A percentile compares a stretch with the other conserved stretches of the same genome.
phyloP scores from a whole-genome alignment of 2,888 invertebrate genomes.

The Spisula subtruncata region DNA sequence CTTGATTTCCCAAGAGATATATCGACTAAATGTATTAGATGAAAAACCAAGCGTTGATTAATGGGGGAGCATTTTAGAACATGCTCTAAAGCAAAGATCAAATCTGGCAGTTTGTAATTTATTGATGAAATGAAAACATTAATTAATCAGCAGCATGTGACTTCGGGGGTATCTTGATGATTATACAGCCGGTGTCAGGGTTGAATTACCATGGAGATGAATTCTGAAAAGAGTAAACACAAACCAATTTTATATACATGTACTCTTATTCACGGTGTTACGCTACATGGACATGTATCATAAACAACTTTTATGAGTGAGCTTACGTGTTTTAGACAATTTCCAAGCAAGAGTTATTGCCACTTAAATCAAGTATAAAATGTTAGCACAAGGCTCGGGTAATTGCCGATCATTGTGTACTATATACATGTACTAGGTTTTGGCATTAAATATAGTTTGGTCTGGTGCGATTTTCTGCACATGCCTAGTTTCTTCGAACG shows the following conservation, averaged over 20 bases:
- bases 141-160: not conserved
- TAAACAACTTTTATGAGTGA: too few relatives aligned
- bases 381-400: too few relatives aligned
- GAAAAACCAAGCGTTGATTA: not conserved
- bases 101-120: not conserved
- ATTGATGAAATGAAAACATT: constrained; percentile 20
- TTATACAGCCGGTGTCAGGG: not conserved
- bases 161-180: not conserved
- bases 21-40: not conserved
- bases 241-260: not conserved
- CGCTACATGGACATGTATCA: too few relatives aligned
- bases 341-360: too few relatives aligned
- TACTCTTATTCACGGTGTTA: too few relatives aligned
- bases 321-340: too few relatives aligned
- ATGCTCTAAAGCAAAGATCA: not conserved
- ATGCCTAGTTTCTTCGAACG: too few relatives aligned
- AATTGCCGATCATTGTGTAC: too few relatives aligned
- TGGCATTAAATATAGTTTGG: too few relatives aligned
- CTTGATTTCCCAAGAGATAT: not conserved
- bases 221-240: constrained; percentile 56
- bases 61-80: not conserved
- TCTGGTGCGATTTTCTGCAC: too few relatives aligned
- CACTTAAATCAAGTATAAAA: too few relatives aligned
- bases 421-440: too few relatives aligned
- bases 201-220: constrained; percentile 63